phyloP scores from a whole-genome alignment of 2,888 invertebrate genomes.

The Myopa tessellatipennis region DNA sequence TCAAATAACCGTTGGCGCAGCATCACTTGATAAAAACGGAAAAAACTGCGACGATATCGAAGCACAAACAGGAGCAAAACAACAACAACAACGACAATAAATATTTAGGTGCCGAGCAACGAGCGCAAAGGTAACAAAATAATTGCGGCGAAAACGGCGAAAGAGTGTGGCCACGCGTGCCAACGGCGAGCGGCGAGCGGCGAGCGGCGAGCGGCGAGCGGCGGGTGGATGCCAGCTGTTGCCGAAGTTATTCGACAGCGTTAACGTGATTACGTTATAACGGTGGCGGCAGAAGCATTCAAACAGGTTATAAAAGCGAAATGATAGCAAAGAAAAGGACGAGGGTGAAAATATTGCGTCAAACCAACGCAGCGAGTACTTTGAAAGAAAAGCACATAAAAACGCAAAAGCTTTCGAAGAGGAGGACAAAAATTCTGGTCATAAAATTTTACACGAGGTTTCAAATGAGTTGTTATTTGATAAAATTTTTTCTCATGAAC shows the following conservation, averaged over 20 bases:
- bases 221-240: neutral
- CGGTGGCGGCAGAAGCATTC: neutral
- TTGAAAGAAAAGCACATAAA: too few relatives aligned
- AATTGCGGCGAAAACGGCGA: neutral
- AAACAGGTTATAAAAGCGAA: slow-evolving; percentile 8
- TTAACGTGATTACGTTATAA: slow-evolving; percentile 11
- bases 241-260: neutral
- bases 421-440: too few relatives aligned
- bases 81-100: neutral
- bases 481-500: too few relatives aligned
- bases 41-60: neutral
- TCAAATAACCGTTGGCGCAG: slow-evolving; percentile 30
- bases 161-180: neutral
- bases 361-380: too few relatives aligned
- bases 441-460: too few relatives aligned
- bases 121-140: neutral
- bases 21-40: slow-evolving; percentile 26
- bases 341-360: too few relatives aligned
- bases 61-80: neutral
- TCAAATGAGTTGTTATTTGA: too few relatives aligned
- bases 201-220: neutral
- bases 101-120: neutral
- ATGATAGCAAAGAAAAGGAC: neutral
- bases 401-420: too few relatives aligned
- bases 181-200: neutral